Base-by-base conservation (phyloP, 2,888 invertebrate genomes). In the Drosophila percnosoma region DNA sequence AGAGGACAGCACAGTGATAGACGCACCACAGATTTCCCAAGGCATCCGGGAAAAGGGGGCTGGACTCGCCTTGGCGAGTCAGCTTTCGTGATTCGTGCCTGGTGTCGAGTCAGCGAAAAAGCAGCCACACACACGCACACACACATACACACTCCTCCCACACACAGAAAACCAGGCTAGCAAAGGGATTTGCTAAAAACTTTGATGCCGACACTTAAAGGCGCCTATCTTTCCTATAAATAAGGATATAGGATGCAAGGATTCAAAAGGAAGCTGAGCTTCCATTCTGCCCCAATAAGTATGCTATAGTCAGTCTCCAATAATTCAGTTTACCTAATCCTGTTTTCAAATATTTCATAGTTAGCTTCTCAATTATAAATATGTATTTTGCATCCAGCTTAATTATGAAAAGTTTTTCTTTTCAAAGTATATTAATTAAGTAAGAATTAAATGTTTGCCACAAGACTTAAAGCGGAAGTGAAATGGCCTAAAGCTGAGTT, bases 41-140 rank as follows among this genome's bases (percentile, higher is more conserved):
- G 55, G 54, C 40, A 51, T 42, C 34, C n/a, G 55, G 33, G 40
- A 36, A 2, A 36, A 5, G 11, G n/a, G n/a, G 10, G 34, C 13
- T 45, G 13, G 24, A 13, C 1, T 29, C 38, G 29, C 58, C 59
- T 40, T 49, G 49, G 38, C 62, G 40, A 65, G 42, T 64, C 60
- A 53, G 34, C 58, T 33, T 45, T 49, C 18, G 60, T 49, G 69
- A 76, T 68, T 80, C 65, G 51, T 73, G 33, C 49, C 15, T 38
- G 54, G 42, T 2, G 78, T 29, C 62, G 67, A 73, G 60, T 81
- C 78, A 81, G 81, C 78, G 24, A 51, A 76, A 77, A 63, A 65
- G 49, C 75, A 65, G 62, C 40, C 7, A 58, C 40, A 57, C 29
- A 31, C 40, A 54, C 38, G 40, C 27, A 29, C 29, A 38, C 38